A percentile compares a stretch with the other conserved stretches of the same genome.
Evolutionary conservation across 2,888 invertebrate genomes (phyloP).

Genomic region (Cheilosia grossa): DNA sequence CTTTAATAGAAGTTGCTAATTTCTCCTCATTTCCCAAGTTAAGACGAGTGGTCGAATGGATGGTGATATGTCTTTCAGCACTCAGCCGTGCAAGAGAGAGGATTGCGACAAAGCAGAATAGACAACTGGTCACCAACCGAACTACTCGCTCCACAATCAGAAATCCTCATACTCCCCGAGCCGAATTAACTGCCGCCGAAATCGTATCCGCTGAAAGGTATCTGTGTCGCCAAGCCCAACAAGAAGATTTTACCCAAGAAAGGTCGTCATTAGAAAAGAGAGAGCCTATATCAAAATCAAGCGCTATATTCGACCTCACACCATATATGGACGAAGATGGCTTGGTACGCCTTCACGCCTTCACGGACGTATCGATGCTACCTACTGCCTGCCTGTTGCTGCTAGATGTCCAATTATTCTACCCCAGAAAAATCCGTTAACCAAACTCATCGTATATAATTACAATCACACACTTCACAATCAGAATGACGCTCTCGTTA

Average conservation of each 20-base stretch:
- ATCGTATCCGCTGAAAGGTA: background rate
- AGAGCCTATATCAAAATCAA: background rate
- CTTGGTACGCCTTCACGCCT: background rate
- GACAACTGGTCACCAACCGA: background rate
- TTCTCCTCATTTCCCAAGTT: slow-evolving; percentile 3
- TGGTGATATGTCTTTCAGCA: background rate
- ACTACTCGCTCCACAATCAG: too few relatives aligned
- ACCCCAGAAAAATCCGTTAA: slow-evolving; percentile 8
- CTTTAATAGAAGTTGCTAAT: background rate
- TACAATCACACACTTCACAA: slow-evolving; percentile 13
- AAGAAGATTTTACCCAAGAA: background rate
- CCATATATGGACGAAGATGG: background rate
- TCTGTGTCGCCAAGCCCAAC: slow-evolving; percentile 1
- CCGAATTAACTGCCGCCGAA: background rate
- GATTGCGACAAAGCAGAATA: background rate
- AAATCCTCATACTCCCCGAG: too few relatives aligned
- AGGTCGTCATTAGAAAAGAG: too few relatives aligned
- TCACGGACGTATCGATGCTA: background rate
- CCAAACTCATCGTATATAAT: background rate
- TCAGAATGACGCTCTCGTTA: slow-evolving; percentile 35
- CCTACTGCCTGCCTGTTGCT: slow-evolving; percentile 11
- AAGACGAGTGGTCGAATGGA: background rate
- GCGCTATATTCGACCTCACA: background rate
- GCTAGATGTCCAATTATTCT: slow-evolving; percentile 19
- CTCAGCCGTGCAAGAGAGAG: background rate